phyloP scores from a whole-genome alignment of 2,888 invertebrate species.

The Tribolium freemani region DNA sequence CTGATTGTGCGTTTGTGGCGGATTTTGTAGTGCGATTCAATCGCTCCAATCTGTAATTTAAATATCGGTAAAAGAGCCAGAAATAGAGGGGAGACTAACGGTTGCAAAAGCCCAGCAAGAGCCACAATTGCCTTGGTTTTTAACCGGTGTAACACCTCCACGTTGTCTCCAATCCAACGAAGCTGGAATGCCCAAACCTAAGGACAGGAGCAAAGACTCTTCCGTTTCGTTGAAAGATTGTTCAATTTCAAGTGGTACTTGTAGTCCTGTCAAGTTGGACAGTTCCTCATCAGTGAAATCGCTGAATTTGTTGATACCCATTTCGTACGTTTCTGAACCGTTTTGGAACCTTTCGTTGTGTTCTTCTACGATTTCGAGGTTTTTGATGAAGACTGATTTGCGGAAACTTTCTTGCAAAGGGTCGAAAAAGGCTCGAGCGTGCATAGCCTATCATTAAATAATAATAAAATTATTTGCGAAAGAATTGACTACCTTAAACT shows the following conservation, averaged over 20 bases:
- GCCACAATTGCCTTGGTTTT: constrained; percentile 88
- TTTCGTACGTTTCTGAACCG: constrained; percentile 1
- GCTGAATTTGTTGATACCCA: constrained; percentile 20
- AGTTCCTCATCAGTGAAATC: constrained; percentile 26
- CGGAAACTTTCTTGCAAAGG: constrained; percentile 12
- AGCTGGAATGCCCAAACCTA: neutral
- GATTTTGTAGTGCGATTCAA: constrained; percentile 87
- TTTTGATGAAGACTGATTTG: constrained; percentile 8
- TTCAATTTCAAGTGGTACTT: neutral
- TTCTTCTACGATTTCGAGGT: constrained; percentile 6
- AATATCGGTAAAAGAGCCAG: neutral
- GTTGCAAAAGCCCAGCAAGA: constrained; percentile 91
- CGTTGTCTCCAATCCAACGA: constrained; percentile 81
- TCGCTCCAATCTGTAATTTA: constrained; percentile 78
- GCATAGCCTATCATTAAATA: neutral
- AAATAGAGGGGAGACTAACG: constrained; percentile 67
- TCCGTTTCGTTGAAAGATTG: neutral
- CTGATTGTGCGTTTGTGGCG: constrained; percentile 79
- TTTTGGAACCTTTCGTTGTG: constrained; percentile 14
- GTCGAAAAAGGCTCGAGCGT: neutral
- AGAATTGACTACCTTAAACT: neutral
- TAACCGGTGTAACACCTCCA: constrained; percentile 86
- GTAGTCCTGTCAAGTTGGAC: neutral
- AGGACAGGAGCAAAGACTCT: neutral
- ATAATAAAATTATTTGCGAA: neutral